phyloP scores from a whole-genome alignment of 1,140 invertebrate genomes.

The Gryon sp. region DNA sequence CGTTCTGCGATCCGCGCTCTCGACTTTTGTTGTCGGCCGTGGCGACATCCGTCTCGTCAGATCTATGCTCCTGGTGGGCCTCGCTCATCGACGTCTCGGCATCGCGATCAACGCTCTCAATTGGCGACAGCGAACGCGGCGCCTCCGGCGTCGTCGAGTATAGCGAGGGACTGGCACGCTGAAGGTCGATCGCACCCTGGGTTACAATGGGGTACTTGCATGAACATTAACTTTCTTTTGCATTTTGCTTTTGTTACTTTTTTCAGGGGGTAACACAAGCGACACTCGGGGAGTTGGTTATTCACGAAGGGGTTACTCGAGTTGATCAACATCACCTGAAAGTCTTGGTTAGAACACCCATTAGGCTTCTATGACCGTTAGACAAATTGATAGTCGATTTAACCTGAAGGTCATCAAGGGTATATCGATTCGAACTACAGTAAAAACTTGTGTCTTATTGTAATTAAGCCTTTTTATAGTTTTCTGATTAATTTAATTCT shows the following conservation, averaged over 20 bases:
- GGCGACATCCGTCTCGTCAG: constrained; percentile 15
- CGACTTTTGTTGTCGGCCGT: constrained; percentile 30
- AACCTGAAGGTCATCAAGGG: background rate
- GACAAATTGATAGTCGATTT: constrained; percentile 24
- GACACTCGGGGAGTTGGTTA: constrained; percentile 40
- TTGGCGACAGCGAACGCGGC: constrained; percentile 71
- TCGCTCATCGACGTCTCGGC: constrained; percentile 36
- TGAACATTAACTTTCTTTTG: constrained; percentile 63
- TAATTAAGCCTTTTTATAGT: no score
- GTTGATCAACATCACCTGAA: constrained; percentile 7
- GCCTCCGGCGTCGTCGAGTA: constrained; percentile 68
- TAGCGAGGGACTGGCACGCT: constrained; percentile 77
- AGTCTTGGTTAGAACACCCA: constrained; percentile 4
- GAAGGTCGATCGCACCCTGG: constrained; percentile 65
- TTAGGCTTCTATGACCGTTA: background rate
- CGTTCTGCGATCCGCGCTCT: background rate
- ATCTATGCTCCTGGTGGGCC: constrained; percentile 2
- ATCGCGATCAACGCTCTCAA: constrained; percentile 68
- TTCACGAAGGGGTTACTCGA: constrained; percentile 10
- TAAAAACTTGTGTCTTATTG: constrained; percentile 8
- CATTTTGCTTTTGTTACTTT: constrained; percentile 7
- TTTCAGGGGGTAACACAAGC: constrained; percentile 17
- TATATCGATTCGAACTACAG: background rate
- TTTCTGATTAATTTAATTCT: no score
- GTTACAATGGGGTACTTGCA: constrained; percentile 75